These are phyloP conservation scores for Malacoctenus gilli DNA, from an alignment of 2,797 vertebrate genomes.

Conservation along the genomic window DNA sequence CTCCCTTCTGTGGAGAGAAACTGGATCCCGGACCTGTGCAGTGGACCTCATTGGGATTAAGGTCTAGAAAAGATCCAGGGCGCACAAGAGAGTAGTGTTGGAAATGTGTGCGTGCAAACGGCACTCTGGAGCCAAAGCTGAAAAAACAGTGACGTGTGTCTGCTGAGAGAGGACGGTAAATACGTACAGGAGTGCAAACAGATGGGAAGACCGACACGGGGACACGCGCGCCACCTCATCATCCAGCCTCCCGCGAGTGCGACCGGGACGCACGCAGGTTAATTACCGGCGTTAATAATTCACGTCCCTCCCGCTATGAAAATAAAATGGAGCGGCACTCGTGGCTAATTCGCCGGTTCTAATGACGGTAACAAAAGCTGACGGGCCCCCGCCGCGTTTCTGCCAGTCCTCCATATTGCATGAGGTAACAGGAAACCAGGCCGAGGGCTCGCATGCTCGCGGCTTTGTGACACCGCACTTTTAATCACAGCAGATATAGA, in stretches of 20 bases:
- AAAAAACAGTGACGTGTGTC: not conserved
- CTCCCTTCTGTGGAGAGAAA: slow-evolving; percentile 9
- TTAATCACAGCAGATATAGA: not conserved
- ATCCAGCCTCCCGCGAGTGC: slow-evolving; percentile 4
- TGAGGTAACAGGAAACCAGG: slow-evolving; percentile 11
- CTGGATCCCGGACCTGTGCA: slow-evolving; percentile 14
- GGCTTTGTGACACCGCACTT: not conserved
- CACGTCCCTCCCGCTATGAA: slow-evolving; percentile 17
- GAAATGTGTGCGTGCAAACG: not conserved
- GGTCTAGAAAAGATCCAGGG: slow-evolving; percentile 16
- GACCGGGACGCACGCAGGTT: slow-evolving; percentile 24
- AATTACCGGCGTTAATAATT: slow-evolving; percentile 63
- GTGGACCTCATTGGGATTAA: slow-evolving; percentile 15
- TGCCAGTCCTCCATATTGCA: not conserved
- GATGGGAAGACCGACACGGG: slow-evolving; percentile 18
- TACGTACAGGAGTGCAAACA: slow-evolving; percentile 17
- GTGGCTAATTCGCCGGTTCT: slow-evolving; percentile 40
- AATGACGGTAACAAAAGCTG: slow-evolving; percentile 27
- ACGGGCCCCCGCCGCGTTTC: not conserved
- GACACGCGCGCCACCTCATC: slow-evolving; percentile 27
- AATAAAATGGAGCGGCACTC: slow-evolving; percentile 42
- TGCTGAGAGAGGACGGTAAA: slow-evolving; percentile 11
- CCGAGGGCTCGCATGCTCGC: not conserved
- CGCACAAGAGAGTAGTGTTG: slow-evolving; percentile 19
- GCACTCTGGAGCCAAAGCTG: not conserved